phyloP scores from a whole-genome alignment of 1,140 invertebrate species.

The Ips nitidus region DNA sequence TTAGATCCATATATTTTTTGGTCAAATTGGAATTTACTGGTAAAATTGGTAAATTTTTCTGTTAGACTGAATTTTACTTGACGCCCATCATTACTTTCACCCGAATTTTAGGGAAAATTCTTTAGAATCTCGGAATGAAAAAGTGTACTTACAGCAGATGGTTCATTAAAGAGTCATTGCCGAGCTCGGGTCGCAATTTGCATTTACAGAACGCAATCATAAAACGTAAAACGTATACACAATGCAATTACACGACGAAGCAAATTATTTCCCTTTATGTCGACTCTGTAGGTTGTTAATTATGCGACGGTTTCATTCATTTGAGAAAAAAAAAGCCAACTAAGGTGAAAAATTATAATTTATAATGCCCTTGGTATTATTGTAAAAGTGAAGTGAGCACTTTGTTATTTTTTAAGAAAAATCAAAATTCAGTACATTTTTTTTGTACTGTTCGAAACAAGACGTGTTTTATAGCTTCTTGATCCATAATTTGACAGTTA shows the following conservation, averaged over 20 bases:
- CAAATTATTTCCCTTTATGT: slow-evolving; percentile 5
- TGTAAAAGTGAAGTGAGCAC: too few relatives aligned
- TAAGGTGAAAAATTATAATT: neutral
- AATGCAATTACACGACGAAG: slow-evolving; percentile 1
- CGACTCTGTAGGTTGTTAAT: slow-evolving; percentile 6
- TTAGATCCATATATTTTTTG: too few relatives aligned
- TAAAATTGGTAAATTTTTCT: too few relatives aligned
- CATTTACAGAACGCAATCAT: slow-evolving; percentile 3
- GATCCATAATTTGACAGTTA: too few relatives aligned
- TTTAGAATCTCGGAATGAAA: neutral
- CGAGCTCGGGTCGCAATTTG: neutral
- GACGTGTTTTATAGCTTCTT: too few relatives aligned
- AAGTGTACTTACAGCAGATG: neutral
- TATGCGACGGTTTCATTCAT: neutral
- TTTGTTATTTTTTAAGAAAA: too few relatives aligned
- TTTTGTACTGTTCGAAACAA: too few relatives aligned
- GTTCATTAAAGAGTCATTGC: slow-evolving; percentile 2
- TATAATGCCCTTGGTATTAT: neutral
- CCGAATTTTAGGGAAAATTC: too few relatives aligned
- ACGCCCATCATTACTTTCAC: too few relatives aligned
- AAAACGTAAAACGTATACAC: neutral
- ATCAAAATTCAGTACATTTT: too few relatives aligned
- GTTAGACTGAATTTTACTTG: too few relatives aligned
- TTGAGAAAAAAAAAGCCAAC: neutral
- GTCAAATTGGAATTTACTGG: too few relatives aligned